phyloP scores from a whole-genome alignment of 2,797 vertebrate species.

The Sebastes paucispinis region DNA sequence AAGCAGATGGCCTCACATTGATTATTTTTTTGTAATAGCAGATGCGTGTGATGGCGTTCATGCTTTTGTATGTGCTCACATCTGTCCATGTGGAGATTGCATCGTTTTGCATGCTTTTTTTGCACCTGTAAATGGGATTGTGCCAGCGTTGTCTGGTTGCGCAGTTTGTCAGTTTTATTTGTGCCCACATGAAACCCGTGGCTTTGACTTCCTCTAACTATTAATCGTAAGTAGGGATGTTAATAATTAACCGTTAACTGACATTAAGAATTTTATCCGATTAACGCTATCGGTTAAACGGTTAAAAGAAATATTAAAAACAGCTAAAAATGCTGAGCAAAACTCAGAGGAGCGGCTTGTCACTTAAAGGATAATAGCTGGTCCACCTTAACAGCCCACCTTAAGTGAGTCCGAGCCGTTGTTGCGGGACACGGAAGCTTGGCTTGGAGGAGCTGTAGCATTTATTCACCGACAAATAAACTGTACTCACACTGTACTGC shows the following conservation, averaged over 20 bases:
- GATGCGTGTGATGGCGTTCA: constrained; percentile 1
- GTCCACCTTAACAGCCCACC: too few species aligned
- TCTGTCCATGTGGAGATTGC: constrained; percentile 15
- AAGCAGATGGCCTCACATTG: constrained; percentile 43
- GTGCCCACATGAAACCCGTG: neutral
- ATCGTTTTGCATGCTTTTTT: neutral
- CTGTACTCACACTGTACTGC: too few species aligned
- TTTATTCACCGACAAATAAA: too few species aligned
- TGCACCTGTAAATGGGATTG: neutral
- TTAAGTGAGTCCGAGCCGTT: too few species aligned
- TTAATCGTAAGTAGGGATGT: constrained; percentile 6
- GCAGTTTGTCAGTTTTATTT: neutral
- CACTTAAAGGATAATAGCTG: too few species aligned
- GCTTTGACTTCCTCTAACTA: constrained; percentile 42
- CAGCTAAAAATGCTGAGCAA: too few species aligned
- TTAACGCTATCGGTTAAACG: too few species aligned
- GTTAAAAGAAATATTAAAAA: too few species aligned
- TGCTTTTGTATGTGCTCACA: constrained; percentile 23
- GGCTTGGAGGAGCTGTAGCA: too few species aligned
- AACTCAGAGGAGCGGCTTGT: too few species aligned
- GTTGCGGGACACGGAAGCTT: too few species aligned
- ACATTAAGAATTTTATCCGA: too few species aligned
- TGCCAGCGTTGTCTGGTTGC: neutral
- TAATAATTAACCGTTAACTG: neutral
- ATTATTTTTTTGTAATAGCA: neutral